phyloP scores from a whole-genome alignment of 1,140 invertebrate genomes.

The Mercenaria mercenaria region DNA sequence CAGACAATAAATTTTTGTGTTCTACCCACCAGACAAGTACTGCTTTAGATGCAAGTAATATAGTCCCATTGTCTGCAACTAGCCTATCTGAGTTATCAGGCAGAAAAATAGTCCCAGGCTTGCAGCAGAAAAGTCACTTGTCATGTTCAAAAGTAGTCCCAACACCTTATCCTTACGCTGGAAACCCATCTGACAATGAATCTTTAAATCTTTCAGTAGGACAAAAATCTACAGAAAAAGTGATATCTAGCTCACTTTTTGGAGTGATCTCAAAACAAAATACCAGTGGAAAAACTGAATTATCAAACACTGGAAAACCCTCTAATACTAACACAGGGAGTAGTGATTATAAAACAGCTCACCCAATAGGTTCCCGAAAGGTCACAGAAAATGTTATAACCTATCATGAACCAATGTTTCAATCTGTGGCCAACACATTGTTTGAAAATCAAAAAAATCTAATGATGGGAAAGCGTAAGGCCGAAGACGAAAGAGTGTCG shows the following conservation, averaged over 20 bases:
- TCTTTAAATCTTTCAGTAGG: background rate
- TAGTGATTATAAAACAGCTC: constrained; percentile 46
- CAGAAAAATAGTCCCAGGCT: background rate
- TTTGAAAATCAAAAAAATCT: constrained; percentile 59
- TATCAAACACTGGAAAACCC: background rate
- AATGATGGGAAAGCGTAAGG: constrained; percentile 38
- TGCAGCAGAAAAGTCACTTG: background rate
- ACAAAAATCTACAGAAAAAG: background rate
- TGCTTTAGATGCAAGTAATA: background rate
- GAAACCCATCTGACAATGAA: background rate
- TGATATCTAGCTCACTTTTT: constrained; percentile 26
- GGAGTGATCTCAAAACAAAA: background rate
- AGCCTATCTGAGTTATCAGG: background rate
- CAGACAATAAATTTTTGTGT: no score
- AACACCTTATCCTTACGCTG: background rate
- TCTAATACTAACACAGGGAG: background rate
- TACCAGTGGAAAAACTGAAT: background rate
- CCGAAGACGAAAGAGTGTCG: background rate
- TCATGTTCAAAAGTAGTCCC: background rate
- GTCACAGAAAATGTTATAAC: constrained; percentile 70
- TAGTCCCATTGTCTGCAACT: background rate
- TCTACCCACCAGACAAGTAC: background rate
- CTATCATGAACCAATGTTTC: constrained; percentile 67
- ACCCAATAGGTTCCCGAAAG: constrained; percentile 72
- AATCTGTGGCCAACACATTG: constrained; percentile 43